Percentiles rank a stretch among this genome's conserved stretches.
phyloP scores from a whole-genome alignment of 2,113 vertebrate species.

The Sinosuthora webbiana region DNA sequence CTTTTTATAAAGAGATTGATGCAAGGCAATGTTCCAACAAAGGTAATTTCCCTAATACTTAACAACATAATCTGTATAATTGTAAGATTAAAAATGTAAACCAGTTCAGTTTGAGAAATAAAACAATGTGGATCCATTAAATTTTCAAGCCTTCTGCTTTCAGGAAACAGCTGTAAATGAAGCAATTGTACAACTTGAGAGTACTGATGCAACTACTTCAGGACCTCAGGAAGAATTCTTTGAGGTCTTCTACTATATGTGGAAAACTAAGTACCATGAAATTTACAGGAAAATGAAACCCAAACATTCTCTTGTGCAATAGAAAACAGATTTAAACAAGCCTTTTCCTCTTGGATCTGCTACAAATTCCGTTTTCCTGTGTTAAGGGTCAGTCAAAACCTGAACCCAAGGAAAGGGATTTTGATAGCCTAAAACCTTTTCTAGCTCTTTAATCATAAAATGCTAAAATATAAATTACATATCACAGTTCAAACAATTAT shows the following conservation, averaged over 20 bases:
- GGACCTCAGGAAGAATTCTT: background rate
- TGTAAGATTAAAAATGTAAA: background rate
- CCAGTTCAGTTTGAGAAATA: background rate
- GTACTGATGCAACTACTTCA: background rate
- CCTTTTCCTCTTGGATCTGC: background rate
- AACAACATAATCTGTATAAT: background rate
- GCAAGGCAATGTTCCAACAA: background rate
- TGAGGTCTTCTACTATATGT: background rate
- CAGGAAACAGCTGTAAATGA: background rate
- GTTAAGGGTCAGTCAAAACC: background rate
- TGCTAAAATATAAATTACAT: background rate
- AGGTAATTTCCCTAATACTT: background rate
- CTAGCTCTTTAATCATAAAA: background rate
- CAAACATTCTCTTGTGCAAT: background rate
- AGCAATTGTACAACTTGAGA: background rate
- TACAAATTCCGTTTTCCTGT: background rate
- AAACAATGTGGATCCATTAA: background rate
- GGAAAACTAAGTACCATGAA: background rate
- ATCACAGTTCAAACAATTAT: background rate
- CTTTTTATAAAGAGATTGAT: background rate
- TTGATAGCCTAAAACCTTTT: background rate
- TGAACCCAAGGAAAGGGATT: background rate
- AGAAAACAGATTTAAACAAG: background rate
- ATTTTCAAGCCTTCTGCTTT: background rate
- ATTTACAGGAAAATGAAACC: background rate